Evolutionary conservation across 1,140 invertebrate genomes (phyloP).

Genomic region (Drosophila cardini): DNA sequence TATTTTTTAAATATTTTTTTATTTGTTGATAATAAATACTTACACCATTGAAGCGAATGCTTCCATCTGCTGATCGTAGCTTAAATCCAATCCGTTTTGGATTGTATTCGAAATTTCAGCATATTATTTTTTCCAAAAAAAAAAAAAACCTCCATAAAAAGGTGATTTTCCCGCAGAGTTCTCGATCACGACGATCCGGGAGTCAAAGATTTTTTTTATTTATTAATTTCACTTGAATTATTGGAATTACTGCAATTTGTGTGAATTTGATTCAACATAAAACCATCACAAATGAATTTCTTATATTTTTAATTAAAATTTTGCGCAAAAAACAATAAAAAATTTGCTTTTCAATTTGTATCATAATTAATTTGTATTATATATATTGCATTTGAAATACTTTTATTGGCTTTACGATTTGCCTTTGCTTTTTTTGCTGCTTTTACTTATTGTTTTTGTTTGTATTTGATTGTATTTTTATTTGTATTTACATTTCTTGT

Average conservation of each 20-base stretch:
- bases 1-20: not conserved
- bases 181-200: slow-evolving; percentile 34
- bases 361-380: slow-evolving; percentile 58
- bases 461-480: slow-evolving; percentile 64
- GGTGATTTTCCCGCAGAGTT: slow-evolving; percentile 51
- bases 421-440: slow-evolving; percentile 49
- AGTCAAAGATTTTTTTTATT: slow-evolving; percentile 50
- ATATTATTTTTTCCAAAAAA: slow-evolving; percentile 47
- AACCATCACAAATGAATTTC: slow-evolving; percentile 63
- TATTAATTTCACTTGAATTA: slow-evolving; percentile 24
- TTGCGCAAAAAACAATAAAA: slow-evolving; percentile 70
- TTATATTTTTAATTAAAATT: slow-evolving; percentile 29
- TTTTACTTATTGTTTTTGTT: slow-evolving; percentile 56
- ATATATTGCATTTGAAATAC: slow-evolving; percentile 61
- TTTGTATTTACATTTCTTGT: slow-evolving; percentile 68
- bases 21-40: slow-evolving; percentile 36
- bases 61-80: slow-evolving; percentile 37
- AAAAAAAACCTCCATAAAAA: slow-evolving; percentile 48
- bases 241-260: slow-evolving; percentile 30
- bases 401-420: slow-evolving; percentile 56
- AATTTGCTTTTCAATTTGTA: slow-evolving; percentile 48
- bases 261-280: slow-evolving; percentile 69
- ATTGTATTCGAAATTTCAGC: slow-evolving; percentile 69
- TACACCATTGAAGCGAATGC: slow-evolving; percentile 62
- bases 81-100: slow-evolving; percentile 56